phyloP scores from a whole-genome alignment of 23 tunicate genomes.

The Halocynthia roretzi region DNA sequence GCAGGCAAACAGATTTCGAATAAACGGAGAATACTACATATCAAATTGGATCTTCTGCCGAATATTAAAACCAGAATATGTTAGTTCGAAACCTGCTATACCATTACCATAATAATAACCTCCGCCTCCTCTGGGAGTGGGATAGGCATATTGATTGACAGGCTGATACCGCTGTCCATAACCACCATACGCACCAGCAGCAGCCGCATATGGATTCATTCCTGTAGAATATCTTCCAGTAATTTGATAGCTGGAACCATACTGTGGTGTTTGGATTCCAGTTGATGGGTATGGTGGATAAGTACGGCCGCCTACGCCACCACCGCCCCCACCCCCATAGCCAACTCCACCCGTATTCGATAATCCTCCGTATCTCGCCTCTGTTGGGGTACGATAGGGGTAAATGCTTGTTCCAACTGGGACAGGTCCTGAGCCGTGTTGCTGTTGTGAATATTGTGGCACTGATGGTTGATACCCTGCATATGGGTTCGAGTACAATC shows the following conservation, averaged over 20 bases:
- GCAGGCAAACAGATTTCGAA: no score
- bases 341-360: no score
- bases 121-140: background rate
- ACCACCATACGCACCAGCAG: constrained; percentile 10
- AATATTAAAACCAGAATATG: no score
- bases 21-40: no score
- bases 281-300: constrained; percentile 16
- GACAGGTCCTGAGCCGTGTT: background rate
- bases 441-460: background rate
- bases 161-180: constrained; percentile 1
- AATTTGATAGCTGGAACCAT: background rate
- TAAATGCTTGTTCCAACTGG: constrained; percentile 11
- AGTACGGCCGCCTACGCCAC: background rate
- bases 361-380: background rate
- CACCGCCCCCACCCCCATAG: background rate
- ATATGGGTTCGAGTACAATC: background rate
- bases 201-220: constrained; percentile 9
- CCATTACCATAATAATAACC: background rate
- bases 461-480: background rate
- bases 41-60: no score
- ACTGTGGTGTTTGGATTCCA: background rate
- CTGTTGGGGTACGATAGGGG: constrained; percentile 11
- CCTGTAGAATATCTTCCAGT: background rate
- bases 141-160: background rate
- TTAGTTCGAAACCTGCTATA: no score